Evolutionary conservation across 2,888 invertebrate genomes (phyloP).

Genomic region (Lomographa bimaculata): DNA sequence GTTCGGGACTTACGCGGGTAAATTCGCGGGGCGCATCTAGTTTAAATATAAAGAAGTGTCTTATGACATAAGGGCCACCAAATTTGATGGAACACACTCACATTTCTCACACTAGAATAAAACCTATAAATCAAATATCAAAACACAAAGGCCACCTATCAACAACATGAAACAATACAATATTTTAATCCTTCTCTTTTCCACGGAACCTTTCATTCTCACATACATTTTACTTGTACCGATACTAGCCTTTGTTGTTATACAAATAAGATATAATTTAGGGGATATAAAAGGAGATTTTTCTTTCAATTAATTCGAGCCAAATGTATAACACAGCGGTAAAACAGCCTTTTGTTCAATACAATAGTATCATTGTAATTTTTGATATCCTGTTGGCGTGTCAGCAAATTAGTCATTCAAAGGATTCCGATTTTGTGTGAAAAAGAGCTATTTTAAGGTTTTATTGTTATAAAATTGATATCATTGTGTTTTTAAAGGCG

Average conservation of each 20-base stretch:
- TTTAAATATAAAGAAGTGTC: too few species aligned
- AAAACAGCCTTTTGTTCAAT: constrained; percentile 48
- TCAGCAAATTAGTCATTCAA: constrained; percentile 47
- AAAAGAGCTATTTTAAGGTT: constrained; percentile 42
- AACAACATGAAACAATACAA: constrained; percentile 51
- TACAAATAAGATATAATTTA: too few species aligned
- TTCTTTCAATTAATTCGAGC: constrained; percentile 31
- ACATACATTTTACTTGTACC: too few species aligned
- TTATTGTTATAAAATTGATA: constrained; percentile 37
- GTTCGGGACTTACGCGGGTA: too few species aligned
- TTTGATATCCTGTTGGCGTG: constrained; percentile 44
- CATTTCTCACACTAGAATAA: constrained; percentile 23
- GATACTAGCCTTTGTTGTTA: too few species aligned
- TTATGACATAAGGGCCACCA: too few species aligned
- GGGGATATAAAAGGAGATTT: not conserved
- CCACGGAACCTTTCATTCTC: too few species aligned
- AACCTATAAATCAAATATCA: constrained; percentile 52
- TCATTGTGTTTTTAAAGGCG: constrained; percentile 32
- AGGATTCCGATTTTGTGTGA: constrained; percentile 40
- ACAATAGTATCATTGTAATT: constrained; percentile 42
- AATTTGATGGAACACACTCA: too few species aligned
- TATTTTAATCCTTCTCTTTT: constrained; percentile 19
- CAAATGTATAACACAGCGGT: constrained; percentile 49
- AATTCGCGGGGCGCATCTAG: too few species aligned
- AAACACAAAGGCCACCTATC: constrained; percentile 51